Conservation (phyloP, 2,113 vertebrate species). For the Pseudopipra pipra region DNA sequence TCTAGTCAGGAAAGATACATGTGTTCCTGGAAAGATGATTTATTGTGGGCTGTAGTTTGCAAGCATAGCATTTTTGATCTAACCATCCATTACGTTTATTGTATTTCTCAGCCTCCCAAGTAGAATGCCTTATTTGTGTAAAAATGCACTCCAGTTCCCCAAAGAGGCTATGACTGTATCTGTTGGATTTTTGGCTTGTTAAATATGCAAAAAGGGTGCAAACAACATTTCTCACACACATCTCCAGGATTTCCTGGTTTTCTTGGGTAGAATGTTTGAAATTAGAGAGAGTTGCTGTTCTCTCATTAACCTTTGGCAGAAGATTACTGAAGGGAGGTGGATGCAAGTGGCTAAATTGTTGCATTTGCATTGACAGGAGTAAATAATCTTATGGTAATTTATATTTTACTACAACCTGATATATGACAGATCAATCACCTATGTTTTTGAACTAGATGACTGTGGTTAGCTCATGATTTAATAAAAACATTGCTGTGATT, state of each 20-base stretch:
- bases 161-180: background rate
- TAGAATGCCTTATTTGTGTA: slow-evolving; percentile 39
- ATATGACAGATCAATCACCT: background rate
- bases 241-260: background rate
- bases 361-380: background rate
- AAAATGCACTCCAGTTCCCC: background rate
- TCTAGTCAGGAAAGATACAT: background rate
- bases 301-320: background rate
- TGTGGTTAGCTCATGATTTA: background rate
- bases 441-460: background rate
- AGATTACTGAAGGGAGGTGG: background rate
- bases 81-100: background rate
- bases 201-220: background rate
- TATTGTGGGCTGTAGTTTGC: background rate
- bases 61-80: background rate
- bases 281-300: background rate
- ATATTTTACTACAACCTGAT: background rate
- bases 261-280: background rate
- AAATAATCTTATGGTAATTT: background rate
- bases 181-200: background rate
- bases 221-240: fast-evolving
- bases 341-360: background rate
- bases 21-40: slow-evolving; percentile 9
- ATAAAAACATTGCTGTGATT: background rate
- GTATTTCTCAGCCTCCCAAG: background rate